Percentiles rank a stretch among this genome's conserved stretches.
These are phyloP conservation scores for Oceanodroma leucorhoa DNA, from an alignment of 2,797 vertebrate genomes.

Conservation along the genomic window DNA sequence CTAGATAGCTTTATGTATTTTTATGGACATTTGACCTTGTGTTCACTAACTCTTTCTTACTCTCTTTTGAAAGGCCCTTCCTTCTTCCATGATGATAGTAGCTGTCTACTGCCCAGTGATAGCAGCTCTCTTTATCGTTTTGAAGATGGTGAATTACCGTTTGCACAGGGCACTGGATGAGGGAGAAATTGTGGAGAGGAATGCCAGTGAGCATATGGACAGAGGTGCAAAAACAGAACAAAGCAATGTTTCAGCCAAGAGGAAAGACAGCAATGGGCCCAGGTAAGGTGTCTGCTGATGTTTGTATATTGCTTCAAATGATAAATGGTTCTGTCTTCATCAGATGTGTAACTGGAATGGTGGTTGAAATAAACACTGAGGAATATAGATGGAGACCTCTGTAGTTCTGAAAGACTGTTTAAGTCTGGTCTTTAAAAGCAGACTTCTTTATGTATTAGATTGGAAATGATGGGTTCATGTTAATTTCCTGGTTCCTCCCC, in stretches of 20 bases:
- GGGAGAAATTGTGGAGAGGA: conserved; percentile 93
- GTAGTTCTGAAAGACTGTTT: neutral
- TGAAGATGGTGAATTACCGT: conserved; percentile 96
- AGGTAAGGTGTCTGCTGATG: conserved; percentile 80
- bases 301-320: neutral
- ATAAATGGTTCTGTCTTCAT: neutral
- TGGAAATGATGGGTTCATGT: neutral
- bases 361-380: neutral
- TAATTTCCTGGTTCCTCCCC: neutral
- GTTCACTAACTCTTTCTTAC: neutral
- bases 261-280: conserved; percentile 92
- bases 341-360: neutral
- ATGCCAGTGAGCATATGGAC: conserved; percentile 82
- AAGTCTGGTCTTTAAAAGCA: neutral
- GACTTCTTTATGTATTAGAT: neutral
- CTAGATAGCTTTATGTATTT: neutral
- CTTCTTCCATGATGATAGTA: conserved; percentile 95
- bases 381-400: neutral
- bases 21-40: neutral
- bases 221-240: conserved; percentile 82
- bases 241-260: conserved; percentile 80
- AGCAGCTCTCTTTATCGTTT: conserved; percentile 91
- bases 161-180: conserved; percentile 96
- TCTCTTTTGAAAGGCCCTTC: conserved; percentile 86
- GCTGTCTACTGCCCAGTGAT: conserved; percentile 97